Base-by-base conservation (phyloP, 1,140 invertebrate species). In the Acromyrmex heyeri region DNA sequence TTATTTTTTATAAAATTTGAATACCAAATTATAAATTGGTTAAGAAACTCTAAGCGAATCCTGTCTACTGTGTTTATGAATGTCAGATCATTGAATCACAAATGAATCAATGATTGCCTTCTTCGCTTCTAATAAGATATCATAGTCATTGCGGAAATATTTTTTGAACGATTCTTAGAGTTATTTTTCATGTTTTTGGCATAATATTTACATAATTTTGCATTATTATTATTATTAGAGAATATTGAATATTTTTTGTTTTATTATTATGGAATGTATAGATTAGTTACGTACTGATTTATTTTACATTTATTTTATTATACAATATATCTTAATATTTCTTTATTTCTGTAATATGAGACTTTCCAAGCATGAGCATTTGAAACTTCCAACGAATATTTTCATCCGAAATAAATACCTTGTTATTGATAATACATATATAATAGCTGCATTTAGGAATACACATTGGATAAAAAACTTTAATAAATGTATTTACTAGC, bases 401-500 rank as follows among this genome's bases (percentile, higher is more conserved):
- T 82, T 55, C 24, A 82, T 82, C 21, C 53, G 48, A 81, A 70
- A 57, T 34, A 81, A 82, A 82, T 73, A 38, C 7, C 18, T 70
- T 50, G 53, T 18, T 18, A 73, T 72, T 73, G 24, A 82, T 82
- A 73, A 82, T 61, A 38, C 34, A 38, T 38, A 34, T 6, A 44
- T 67, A 82, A 82, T 44, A n/a, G 67, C 16, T 34, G 24, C 16
- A 44, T 79, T 44, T 44, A 30, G 3, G 6, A 27, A 5, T 34
- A 73, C 34, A 30, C 1, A 6, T 16, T 38, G 18, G 6, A 53
- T 82, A 34, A 61, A 72, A 59, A 57, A 6, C 18, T 44, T 72
- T 82, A 82, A 82, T 82, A 48, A 30, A 82, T 82, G 61, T 38
- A 38, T 18, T 21, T 18, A 30, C 34, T 34, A 57, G 27, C 14